These are phyloP conservation scores for Eledone cirrhosa DNA, from an alignment of 2,888 invertebrate species.

Conservation along the genomic window DNA sequence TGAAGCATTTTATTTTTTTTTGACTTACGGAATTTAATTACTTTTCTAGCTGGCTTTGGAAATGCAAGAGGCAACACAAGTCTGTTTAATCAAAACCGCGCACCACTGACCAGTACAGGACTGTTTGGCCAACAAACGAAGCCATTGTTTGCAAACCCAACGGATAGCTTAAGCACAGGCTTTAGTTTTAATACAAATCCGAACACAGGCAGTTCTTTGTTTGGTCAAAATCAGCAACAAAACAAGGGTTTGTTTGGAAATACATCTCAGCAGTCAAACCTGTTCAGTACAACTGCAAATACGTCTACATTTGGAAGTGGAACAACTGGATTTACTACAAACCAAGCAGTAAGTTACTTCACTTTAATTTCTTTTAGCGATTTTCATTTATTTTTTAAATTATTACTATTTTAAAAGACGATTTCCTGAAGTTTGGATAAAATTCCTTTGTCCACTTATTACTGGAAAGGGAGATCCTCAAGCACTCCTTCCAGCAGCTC, in stretches of 20 bases:
- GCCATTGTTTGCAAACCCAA: constrained; percentile 71
- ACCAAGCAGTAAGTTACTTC: constrained; percentile 1
- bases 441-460: too few species aligned
- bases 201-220: constrained; percentile 58
- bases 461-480: too few species aligned
- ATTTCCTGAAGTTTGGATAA: too few species aligned
- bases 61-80: constrained; percentile 34
- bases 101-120: constrained; percentile 34
- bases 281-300: constrained; percentile 35
- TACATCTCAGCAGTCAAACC: constrained; percentile 37
- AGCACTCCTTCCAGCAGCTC: too few species aligned
- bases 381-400: too few species aligned
- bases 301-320: constrained; percentile 34
- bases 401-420: too few species aligned
- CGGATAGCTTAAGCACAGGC: constrained; percentile 43
- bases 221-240: constrained; percentile 54
- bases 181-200: constrained; percentile 48
- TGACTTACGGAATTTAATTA: neutral
- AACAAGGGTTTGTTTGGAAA: constrained; percentile 26
- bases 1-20: neutral
- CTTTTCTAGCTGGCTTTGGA: constrained; percentile 40
- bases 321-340: constrained; percentile 30
- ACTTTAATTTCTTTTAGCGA: too few species aligned
- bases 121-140: constrained; percentile 61
- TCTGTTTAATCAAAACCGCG: constrained; percentile 29